Percentiles rank a stretch among this genome's conserved stretches.
Conservation (phyloP, 2,888 invertebrate genomes). For the Eupithecia pulchellata region DNA sequence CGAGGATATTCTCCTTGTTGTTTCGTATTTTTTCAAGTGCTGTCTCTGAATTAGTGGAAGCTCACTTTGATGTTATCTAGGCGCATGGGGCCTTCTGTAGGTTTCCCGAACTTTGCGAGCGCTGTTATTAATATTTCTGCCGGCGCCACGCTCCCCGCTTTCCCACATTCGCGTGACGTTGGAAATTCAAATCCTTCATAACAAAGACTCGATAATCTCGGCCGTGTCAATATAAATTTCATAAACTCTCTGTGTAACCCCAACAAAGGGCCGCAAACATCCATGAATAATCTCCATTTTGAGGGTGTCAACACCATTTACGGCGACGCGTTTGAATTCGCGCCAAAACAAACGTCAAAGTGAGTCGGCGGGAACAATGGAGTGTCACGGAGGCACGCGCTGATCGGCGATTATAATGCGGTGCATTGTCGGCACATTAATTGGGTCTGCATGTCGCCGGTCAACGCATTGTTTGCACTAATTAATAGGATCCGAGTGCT, state of each 20-base stretch:
- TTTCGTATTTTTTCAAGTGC: slow-evolving; percentile 65
- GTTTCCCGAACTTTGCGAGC: slow-evolving; percentile 18
- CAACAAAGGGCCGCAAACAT: slow-evolving; percentile 78
- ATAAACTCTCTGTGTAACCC: slow-evolving; percentile 76
- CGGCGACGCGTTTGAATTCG: slow-evolving; percentile 64
- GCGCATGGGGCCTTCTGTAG: slow-evolving; percentile 17
- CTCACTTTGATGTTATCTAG: slow-evolving; percentile 53
- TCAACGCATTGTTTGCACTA: slow-evolving; percentile 47
- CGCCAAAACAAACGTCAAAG: slow-evolving; percentile 78
- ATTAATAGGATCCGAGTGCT: slow-evolving; percentile 44
- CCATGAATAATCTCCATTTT: slow-evolving; percentile 83
- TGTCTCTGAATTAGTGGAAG: slow-evolving; percentile 71
- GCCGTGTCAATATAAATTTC: slow-evolving; percentile 82
- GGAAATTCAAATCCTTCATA: slow-evolving; percentile 75
- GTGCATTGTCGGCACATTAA: slow-evolving; percentile 69
- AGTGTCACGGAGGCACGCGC: slow-evolving; percentile 58
- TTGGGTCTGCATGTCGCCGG: slow-evolving; percentile 59
- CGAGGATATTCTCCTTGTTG: slow-evolving; percentile 58
- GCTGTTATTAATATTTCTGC: slow-evolving; percentile 75
- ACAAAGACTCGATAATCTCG: slow-evolving; percentile 79
- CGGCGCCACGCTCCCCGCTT: slow-evolving; percentile 71
- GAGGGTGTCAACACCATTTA: slow-evolving; percentile 81
- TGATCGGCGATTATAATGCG: slow-evolving; percentile 70
- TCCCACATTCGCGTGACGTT: slow-evolving; percentile 66
- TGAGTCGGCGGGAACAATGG: slow-evolving; percentile 68